A percentile compares a stretch with the other conserved stretches of the same genome.
phyloP scores from a whole-genome alignment of 2,113 vertebrate species.

The Pteropus alecto region DNA sequence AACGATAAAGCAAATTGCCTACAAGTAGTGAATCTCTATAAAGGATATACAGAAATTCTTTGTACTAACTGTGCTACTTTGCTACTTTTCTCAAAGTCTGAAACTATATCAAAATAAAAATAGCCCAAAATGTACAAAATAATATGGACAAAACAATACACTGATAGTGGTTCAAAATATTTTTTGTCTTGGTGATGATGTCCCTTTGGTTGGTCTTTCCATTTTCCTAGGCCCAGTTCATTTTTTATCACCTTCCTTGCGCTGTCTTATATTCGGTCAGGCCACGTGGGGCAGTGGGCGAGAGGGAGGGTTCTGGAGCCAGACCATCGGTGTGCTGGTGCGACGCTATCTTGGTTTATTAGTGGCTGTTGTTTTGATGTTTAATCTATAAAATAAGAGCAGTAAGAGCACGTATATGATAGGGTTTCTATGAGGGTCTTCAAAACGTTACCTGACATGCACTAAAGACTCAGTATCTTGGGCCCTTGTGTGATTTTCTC shows the following conservation, averaged over 20 bases:
- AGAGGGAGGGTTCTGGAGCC: neutral
- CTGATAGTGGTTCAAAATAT: neutral
- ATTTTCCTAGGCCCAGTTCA: neutral
- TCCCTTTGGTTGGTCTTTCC: neutral
- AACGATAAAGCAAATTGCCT: neutral
- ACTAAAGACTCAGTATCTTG: neutral
- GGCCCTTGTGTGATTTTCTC: neutral
- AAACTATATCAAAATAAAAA: neutral
- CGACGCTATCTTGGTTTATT: neutral
- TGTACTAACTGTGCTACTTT: neutral
- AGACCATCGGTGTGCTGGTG: neutral
- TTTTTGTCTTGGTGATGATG: neutral
- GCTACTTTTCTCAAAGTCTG: neutral
- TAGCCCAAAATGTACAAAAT: neutral
- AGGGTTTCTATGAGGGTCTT: neutral
- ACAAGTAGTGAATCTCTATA: neutral
- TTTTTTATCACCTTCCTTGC: neutral
- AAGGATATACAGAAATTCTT: neutral
- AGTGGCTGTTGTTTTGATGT: neutral
- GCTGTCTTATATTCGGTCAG: neutral
- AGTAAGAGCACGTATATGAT: neutral
- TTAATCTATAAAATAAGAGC: neutral
- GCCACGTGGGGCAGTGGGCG: neutral
- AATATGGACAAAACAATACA: neutral
- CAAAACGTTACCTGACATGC: neutral